Base-by-base conservation (phyloP, 2,888 invertebrate species). In the Phlogophora meticulosa region DNA sequence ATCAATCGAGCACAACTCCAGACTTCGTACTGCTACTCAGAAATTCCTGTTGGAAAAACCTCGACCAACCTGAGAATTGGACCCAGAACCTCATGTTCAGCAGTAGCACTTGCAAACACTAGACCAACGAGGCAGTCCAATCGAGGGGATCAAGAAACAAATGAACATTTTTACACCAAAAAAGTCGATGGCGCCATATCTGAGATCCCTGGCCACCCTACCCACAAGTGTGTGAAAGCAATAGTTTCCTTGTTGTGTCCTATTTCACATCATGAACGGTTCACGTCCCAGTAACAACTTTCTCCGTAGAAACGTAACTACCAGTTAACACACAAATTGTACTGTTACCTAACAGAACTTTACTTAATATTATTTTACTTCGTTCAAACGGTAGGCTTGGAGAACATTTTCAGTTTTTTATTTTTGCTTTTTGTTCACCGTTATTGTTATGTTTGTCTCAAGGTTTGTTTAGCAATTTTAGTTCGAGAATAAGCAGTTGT, bases 251-350 rank as follows among this genome's bases (percentile, higher is more conserved):
- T 57, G 61, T 64, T 67, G 65, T 76, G 46, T 79, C 63, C 72
- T 80, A 77, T 82, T 83, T 81, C 77, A 78, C 72, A 76, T 80
- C 71, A 68, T 63, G 43, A 69, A 55, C 52, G 71, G 78, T 81
- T 80, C 81, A 76, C 64, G 81, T 80, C 63, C 34, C 66, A 48
- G 57, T 81, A 83, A 72, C 77, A 78, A 79, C 75, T 83, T 81
- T 73, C 66, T 70, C 78, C 70, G 40, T 22, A 49, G 55, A 40
- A 36, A 72, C 52, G 57, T 65, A 62, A 63, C 52, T 59, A 28
- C 22, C 64, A 73, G 64, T 79, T 73, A 75, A 74, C 67, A 76
- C 69, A 76, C 51, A 80, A 75, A 74, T 74, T 77, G 62, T 63
- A 28, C 17, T 53, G 61, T 66, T 76, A 34, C 51, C 11, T 13